Conservation (phyloP, 2,797 vertebrate genomes). For the Hippoglossus hippoglossus region DNA sequence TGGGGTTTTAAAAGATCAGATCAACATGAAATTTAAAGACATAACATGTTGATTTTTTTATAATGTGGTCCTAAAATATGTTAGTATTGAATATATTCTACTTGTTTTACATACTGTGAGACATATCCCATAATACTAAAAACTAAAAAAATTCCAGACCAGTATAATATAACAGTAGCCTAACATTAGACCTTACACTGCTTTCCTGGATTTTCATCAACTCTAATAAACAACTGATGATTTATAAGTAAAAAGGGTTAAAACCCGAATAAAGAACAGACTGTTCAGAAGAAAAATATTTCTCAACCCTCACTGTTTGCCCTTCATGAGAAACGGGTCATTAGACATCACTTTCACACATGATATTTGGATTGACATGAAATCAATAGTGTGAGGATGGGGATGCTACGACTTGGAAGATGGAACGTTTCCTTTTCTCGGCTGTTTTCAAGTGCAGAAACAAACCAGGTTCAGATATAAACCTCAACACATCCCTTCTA, state of each 20-base stretch:
- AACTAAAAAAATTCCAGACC: no score
- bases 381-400: conserved; percentile 71
- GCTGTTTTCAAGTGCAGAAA: conserved; percentile 7
- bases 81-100: no score
- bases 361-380: conserved; percentile 73
- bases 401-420: conserved; percentile 28
- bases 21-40: conserved; percentile 2
- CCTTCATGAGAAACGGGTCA: conserved; percentile 55
- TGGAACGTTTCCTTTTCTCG: conserved; percentile 25
- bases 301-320: conserved; percentile 36
- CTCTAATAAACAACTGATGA: no score
- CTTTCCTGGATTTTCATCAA: no score
- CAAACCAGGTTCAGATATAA: not conserved
- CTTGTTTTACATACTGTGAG: no score
- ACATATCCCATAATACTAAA: no score
- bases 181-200: no score
- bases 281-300: conserved; percentile 5
- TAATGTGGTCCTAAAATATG: no score
- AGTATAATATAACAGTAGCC: no score
- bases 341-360: conserved; percentile 59
- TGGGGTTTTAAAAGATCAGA: not conserved
- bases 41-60: not conserved
- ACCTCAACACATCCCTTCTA: not conserved
- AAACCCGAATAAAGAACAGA: no score
- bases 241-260: no score